These are phyloP conservation scores for Eonycteris spelaea DNA, from an alignment of 2,113 vertebrate genomes.

Conservation along the genomic window DNA sequence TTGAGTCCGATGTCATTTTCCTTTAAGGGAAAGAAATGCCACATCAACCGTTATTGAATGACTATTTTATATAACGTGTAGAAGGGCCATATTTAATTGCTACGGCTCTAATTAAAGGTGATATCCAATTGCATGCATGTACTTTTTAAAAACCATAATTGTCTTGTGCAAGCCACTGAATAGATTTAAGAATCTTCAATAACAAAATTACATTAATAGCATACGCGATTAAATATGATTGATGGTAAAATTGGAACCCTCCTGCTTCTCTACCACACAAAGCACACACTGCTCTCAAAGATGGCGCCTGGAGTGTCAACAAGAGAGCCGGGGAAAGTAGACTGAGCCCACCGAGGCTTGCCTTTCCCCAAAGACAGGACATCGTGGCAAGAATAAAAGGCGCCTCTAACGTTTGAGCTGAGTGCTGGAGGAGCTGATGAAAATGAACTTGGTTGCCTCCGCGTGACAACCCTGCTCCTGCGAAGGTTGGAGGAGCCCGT, in stretches of 20 bases:
- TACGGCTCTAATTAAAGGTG: slow-evolving; percentile 79
- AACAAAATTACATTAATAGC: slow-evolving; percentile 88
- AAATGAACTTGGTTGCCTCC: background rate
- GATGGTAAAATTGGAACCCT: slow-evolving; percentile 86
- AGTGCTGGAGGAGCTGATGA: no score
- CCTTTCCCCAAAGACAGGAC: slow-evolving; percentile 49
- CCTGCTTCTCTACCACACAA: slow-evolving; percentile 81
- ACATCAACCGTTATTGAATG: slow-evolving; percentile 70
- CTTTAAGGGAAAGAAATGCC: slow-evolving; percentile 77
- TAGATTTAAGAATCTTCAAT: slow-evolving; percentile 85
- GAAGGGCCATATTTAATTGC: slow-evolving; percentile 84
- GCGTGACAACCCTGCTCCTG: background rate
- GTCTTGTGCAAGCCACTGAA: slow-evolving; percentile 83
- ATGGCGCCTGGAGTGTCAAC: slow-evolving; percentile 74
- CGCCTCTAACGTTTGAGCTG: background rate
- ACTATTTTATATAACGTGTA: slow-evolving; percentile 78
- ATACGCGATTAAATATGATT: slow-evolving; percentile 88
- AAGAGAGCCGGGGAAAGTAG: slow-evolving; percentile 73
- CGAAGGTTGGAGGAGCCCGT: background rate
- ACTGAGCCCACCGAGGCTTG: slow-evolving; percentile 38
- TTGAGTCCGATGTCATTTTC: slow-evolving; percentile 67
- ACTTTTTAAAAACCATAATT: slow-evolving; percentile 84
- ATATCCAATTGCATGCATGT: slow-evolving; percentile 79
- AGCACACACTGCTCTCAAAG: slow-evolving; percentile 77
- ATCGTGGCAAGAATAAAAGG: slow-evolving; percentile 11